Conservation (phyloP, 2,888 invertebrate species). For the Epinotia bilunana region DNA sequence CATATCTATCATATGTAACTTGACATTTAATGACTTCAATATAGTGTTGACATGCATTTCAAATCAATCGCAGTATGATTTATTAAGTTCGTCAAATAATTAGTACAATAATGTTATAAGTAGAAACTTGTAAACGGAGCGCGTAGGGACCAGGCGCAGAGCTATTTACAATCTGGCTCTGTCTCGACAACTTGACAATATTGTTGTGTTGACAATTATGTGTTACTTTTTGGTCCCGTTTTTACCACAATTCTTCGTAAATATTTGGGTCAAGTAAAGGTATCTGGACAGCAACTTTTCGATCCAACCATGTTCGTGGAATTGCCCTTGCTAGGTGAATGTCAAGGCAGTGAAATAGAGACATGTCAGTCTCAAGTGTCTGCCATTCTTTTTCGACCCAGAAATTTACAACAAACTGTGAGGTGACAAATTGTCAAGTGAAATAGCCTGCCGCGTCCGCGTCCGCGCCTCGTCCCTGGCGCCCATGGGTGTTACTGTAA, state of each 20-base stretch:
- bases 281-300: neutral
- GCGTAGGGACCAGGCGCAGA: slow-evolving; percentile 9
- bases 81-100: slow-evolving; percentile 40
- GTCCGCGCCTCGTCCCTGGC: slow-evolving; percentile 11
- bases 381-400: neutral
- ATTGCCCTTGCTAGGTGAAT: neutral
- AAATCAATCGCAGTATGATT: slow-evolving; percentile 39
- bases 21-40: slow-evolving; percentile 26
- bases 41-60: slow-evolving; percentile 42
- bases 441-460: neutral
- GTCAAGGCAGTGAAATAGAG: neutral
- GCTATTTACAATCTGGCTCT: neutral
- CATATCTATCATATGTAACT: slow-evolving; percentile 26
- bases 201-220: neutral
- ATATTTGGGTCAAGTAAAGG: neutral
- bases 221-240: neutral
- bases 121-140: slow-evolving; percentile 28
- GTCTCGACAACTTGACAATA: neutral
- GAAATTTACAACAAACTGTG: neutral
- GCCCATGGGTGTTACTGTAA: slow-evolving; percentile 32
- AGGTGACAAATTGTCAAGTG: neutral
- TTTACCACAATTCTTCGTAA: neutral
- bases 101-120: slow-evolving; percentile 43
- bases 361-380: too few relatives aligned
- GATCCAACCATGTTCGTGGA: neutral